phyloP scores from a whole-genome alignment of 2,113 vertebrate genomes.

The Paramisgurnus dabryanus region DNA sequence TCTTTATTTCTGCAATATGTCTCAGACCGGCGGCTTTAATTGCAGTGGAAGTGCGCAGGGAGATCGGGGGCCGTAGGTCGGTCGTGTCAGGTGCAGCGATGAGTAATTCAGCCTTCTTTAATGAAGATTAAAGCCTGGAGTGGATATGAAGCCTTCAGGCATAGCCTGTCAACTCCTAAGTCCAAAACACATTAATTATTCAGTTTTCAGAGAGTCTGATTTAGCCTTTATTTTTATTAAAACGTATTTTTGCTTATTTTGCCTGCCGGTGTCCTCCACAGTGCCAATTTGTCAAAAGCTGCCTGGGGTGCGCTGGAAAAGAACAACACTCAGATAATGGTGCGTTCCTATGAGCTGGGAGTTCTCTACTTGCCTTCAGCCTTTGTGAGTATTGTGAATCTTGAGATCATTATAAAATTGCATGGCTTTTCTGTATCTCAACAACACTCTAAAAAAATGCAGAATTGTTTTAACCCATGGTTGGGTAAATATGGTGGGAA shows the following conservation, averaged over 20 bases:
- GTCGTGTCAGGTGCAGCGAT: neutral
- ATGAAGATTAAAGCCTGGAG: constrained; percentile 46
- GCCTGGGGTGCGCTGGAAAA: constrained; percentile 96
- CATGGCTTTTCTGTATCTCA: no score
- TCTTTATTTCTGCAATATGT: neutral
- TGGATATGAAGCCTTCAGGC: constrained; percentile 4
- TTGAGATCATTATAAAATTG: neutral
- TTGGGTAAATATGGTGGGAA: no score
- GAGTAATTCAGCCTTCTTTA: constrained; percentile 41
- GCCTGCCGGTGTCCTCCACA: constrained; percentile 60
- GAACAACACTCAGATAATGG: constrained; percentile 89
- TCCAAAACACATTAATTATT: constrained; percentile 1
- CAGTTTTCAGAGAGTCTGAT: neutral
- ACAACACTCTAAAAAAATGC: no score
- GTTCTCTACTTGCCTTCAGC: constrained; percentile 91
- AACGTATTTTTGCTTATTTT: neutral
- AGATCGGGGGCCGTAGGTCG: constrained; percentile 11
- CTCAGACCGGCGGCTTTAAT: constrained; percentile 23
- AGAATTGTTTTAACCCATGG: no score
- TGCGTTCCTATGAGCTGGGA: constrained; percentile 96
- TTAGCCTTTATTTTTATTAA: constrained; percentile 5
- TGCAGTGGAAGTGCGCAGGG: constrained; percentile 14
- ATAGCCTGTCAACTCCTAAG: constrained; percentile 3
- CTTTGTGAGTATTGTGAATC: constrained; percentile 82
- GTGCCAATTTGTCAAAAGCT: constrained; percentile 96